A percentile compares a stretch with the other conserved stretches of the same genome.
Evolutionary conservation across 1,140 invertebrate genomes (phyloP).

Genomic region (Drosophila mauritiana): DNA sequence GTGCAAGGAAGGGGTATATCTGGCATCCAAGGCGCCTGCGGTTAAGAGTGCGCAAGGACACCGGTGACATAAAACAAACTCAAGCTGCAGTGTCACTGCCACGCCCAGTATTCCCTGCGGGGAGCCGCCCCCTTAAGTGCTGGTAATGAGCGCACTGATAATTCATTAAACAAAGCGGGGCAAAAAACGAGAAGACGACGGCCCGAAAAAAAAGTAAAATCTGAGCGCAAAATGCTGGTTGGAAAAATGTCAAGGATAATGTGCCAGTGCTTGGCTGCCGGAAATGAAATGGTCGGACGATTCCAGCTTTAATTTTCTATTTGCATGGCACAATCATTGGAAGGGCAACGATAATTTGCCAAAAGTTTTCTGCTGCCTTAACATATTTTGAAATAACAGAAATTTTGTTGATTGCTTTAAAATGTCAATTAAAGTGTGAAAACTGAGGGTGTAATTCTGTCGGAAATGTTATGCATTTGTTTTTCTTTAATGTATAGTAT

Average conservation of each 20-base stretch:
- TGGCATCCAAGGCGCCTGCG: slow-evolving; percentile 35
- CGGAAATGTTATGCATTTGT: neutral
- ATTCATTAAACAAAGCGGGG: slow-evolving; percentile 64
- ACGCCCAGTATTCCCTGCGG: slow-evolving; percentile 20
- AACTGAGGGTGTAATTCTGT: neutral
- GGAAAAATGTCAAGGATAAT: slow-evolving; percentile 74
- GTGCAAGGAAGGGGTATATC: neutral
- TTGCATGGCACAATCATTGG: too few relatives aligned
- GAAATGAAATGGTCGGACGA: slow-evolving; percentile 38
- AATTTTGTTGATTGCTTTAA: slow-evolving; percentile 1
- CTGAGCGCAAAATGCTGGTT: slow-evolving; percentile 49
- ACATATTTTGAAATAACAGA: slow-evolving; percentile 6
- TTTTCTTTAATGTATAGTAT: too few relatives aligned
- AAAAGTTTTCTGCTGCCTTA: slow-evolving; percentile 3
- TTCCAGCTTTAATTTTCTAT: slow-evolving; percentile 16
- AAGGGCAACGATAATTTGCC: neutral
- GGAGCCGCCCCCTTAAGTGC: slow-evolving; percentile 27
- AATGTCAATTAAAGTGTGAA: slow-evolving; percentile 1
- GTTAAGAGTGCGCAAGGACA: slow-evolving; percentile 45
- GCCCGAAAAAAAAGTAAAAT: slow-evolving; percentile 21
- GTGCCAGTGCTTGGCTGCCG: slow-evolving; percentile 29
- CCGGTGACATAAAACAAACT: slow-evolving; percentile 51
- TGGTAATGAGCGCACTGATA: slow-evolving; percentile 71
- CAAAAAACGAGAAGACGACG: slow-evolving; percentile 4
- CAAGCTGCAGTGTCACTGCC: slow-evolving; percentile 49